Evolutionary conservation across 2,113 vertebrate genomes (phyloP).

Genomic region (Corythoichthys haematopterus): DNA sequence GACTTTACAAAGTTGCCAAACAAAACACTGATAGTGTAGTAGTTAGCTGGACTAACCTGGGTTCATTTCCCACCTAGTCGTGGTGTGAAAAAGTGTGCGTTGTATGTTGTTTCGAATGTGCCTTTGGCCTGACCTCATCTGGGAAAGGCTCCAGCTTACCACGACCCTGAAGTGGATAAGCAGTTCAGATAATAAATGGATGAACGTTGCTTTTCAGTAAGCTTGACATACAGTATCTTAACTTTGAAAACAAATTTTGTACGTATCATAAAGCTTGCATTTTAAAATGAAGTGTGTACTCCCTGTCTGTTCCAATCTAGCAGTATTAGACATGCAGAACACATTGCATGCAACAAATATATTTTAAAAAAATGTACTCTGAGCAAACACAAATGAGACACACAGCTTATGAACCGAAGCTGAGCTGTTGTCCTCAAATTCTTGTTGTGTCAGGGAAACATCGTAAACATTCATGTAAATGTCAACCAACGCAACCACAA

Average conservation of each 20-base stretch:
- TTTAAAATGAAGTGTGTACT: neutral
- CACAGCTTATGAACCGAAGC: neutral
- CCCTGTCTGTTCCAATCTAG: neutral
- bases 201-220: neutral
- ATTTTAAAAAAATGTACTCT: neutral
- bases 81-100: neutral
- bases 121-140: neutral
- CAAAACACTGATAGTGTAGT: neutral
- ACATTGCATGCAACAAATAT: neutral
- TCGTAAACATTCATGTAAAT: constrained; percentile 6
- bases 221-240: neutral
- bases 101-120: neutral
- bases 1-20: too few species aligned
- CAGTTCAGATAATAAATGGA: neutral
- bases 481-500: constrained; percentile 1
- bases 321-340: neutral
- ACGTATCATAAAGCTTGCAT: neutral
- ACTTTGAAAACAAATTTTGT: neutral
- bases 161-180: neutral
- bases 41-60: neutral
- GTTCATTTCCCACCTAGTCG: neutral
- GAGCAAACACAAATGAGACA: neutral
- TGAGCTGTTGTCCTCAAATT: neutral
- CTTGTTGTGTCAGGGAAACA: constrained; percentile 4
- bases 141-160: neutral